A percentile compares a stretch with the other conserved stretches of the same genome.
phyloP scores from a whole-genome alignment of 1,140 invertebrate species.

The Saccostrea glomerata region DNA sequence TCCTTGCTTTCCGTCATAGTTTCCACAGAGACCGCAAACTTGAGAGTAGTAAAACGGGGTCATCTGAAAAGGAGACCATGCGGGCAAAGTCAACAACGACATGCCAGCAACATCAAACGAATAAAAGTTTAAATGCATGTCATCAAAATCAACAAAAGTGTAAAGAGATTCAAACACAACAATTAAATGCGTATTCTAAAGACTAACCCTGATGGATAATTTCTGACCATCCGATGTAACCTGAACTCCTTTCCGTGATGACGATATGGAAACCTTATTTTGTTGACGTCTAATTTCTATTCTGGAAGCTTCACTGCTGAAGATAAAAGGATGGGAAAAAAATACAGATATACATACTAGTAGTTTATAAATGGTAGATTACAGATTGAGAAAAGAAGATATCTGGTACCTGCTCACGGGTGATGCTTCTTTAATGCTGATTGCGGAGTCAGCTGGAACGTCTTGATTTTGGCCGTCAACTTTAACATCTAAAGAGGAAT shows the following conservation, averaged over 20 bases:
- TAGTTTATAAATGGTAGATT: not conserved
- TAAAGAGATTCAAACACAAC: not conserved
- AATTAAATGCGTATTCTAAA: not conserved
- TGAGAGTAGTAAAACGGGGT: constrained; percentile 54
- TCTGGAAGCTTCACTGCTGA: not conserved
- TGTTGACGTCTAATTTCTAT: not conserved
- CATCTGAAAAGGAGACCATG: constrained; percentile 28
- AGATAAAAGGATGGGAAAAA: not conserved
- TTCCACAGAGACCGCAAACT: constrained; percentile 56
- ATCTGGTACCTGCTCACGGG: not conserved
- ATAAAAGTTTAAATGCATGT: not conserved
- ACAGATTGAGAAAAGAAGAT: not conserved
- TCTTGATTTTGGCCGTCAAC: constrained; percentile 23
- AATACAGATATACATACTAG: not conserved
- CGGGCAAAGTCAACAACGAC: not conserved
- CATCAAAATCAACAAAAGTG: not conserved
- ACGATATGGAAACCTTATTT: not conserved
- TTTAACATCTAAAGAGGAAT: not conserved
- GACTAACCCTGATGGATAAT: constrained; percentile 26
- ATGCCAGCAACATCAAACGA: not conserved
- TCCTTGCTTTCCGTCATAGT: constrained; percentile 49
- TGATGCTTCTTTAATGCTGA: not conserved
- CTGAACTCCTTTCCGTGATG: not conserved
- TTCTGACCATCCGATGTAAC: constrained; percentile 27
- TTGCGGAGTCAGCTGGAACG: not conserved